Evolutionary conservation across 2,888 invertebrate species (phyloP), one percentile per base, ranked within the genome.

Genomic region (Rosalia funebris): DNA sequence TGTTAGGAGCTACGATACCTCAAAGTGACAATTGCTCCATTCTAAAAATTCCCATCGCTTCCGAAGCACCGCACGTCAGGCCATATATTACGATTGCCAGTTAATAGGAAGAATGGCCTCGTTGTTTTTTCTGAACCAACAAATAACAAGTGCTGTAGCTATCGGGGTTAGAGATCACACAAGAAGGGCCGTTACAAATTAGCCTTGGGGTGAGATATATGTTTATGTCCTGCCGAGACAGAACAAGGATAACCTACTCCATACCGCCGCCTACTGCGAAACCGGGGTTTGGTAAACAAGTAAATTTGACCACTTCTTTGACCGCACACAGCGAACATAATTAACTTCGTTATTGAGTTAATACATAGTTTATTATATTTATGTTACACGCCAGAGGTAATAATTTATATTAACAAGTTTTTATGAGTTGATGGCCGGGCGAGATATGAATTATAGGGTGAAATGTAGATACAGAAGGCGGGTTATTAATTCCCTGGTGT

Each of bases 131-230:
- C 65, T 54, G 60, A 32, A 31, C 44, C 60, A 62, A 66, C 61
- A 66, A 70, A 71, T 71, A 71, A 70, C 71, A 63, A 70, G 66
- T 71, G 71, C 65, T 63, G 70, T 69, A 67, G 67, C 62, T 60
- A 59, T 60, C 59, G 52, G 63, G 63, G 68, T 65, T 63, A 58
- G 59, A 67, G 60, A 42, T 53, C 53, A 42, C 53, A 32, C 39
- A 42, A 53, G 53, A 42, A 37, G 12, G 25, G 42, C 16, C 32
- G 53, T 53, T 41, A 42, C 53, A 32, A 53, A 53, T 53, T 25
- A 25, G 25, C 7, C 25, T 25, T 25, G 25, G 25, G 3, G 25
- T 25, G 25, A 25, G 25, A 25, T 25, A 25, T 68, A 72, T 72
- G 70, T 68, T 71, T 71, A 69, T 71, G 69, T 70, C 53, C 53